These are phyloP conservation scores for Aurelia sp. DNA, from an alignment of 30 jellyfish, hydroid and myxozoan species.

Conservation along the genomic window DNA sequence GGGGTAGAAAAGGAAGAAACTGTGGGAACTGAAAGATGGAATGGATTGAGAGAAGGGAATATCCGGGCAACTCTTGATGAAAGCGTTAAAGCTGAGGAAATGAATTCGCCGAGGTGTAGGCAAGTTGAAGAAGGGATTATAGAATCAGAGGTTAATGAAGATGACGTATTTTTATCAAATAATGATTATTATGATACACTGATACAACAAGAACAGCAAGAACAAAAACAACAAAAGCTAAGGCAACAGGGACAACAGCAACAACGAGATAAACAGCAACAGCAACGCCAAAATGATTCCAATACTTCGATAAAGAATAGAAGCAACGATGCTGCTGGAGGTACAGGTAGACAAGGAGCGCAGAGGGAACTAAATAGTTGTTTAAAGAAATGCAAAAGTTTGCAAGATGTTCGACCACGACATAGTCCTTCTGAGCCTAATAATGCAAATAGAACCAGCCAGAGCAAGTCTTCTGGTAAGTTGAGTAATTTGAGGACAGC, in stretches of 20 bases:
- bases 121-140: constrained; percentile 9
- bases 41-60: too few species aligned
- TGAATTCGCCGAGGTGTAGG: background rate
- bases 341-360: too few species aligned
- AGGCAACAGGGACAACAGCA: background rate
- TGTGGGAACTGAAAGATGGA: too few species aligned
- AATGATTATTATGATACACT: background rate
- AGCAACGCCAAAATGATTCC: background rate
- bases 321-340: background rate
- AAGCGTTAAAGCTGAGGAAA: background rate
- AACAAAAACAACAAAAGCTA: background rate
- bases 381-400: too few species aligned
- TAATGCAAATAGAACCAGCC: background rate
- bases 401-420: too few species aligned
- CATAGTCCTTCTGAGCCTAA: too few species aligned
- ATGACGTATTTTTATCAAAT: constrained; percentile 16
- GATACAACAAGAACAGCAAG: background rate
- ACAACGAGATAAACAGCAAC: background rate
- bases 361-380: too few species aligned
- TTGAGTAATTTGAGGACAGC: background rate
- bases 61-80: too few species aligned
- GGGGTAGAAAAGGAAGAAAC: too few species aligned
- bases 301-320: background rate
- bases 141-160: constrained; percentile 11
- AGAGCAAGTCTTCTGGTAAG: background rate